A percentile compares a stretch with the other conserved stretches of the same genome.
Evolutionary conservation across 2,113 vertebrate species (phyloP).

Genomic region (Donacobius atricapilla): DNA sequence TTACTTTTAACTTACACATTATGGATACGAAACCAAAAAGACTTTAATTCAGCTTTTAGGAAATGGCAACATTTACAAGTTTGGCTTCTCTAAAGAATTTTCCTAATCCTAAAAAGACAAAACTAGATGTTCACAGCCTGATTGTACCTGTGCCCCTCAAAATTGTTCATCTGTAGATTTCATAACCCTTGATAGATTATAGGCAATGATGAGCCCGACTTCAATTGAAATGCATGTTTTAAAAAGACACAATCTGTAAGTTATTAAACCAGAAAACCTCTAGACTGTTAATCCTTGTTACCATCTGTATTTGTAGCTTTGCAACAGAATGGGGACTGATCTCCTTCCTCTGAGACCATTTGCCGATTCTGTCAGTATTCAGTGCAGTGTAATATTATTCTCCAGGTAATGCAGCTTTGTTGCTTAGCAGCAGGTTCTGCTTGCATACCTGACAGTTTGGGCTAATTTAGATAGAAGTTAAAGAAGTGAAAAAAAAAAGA

Average conservation of each 20-base stretch:
- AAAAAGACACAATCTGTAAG: neutral
- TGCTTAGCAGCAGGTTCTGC: conserved; percentile 60
- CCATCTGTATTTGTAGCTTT: conserved; percentile 13
- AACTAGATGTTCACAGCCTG: conserved; percentile 9
- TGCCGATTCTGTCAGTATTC: conserved; percentile 20
- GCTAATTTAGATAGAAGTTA: neutral
- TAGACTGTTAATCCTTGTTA: conserved; percentile 35
- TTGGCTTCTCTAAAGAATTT: conserved; percentile 13
- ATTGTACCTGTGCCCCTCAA: neutral
- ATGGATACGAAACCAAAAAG: neutral
- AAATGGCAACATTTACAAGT: neutral
- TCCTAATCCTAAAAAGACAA: neutral
- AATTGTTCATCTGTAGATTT: neutral
- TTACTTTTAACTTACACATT: neutral
- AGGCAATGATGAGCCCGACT: neutral
- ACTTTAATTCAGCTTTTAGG: neutral
- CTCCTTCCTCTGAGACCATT: conserved; percentile 40
- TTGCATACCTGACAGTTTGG: neutral
- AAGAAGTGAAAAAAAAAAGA: neutral
- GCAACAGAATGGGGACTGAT: conserved; percentile 33
- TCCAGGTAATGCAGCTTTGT: conserved; percentile 35
- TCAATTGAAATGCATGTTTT: conserved; percentile 45
- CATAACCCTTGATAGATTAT: conserved; percentile 51
- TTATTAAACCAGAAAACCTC: conserved; percentile 39
- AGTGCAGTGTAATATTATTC: neutral